These are phyloP conservation scores for Allygus modestus DNA, from an alignment of 2,888 invertebrate genomes.

Conservation along the genomic window DNA sequence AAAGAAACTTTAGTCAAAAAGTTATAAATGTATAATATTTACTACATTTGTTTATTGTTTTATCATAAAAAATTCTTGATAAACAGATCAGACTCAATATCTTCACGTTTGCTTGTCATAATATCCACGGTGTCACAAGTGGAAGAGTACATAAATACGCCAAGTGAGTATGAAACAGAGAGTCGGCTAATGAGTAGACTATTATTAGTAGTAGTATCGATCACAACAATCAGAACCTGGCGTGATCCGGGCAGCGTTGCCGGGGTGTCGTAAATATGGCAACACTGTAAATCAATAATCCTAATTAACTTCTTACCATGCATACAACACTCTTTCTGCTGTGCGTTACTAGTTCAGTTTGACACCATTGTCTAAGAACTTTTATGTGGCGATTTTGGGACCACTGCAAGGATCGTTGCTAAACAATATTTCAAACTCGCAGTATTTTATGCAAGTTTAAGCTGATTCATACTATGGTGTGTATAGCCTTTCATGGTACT, in stretches of 20 bases:
- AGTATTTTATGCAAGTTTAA: no score
- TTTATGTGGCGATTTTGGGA: background rate
- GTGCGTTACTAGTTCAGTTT: conserved; percentile 30
- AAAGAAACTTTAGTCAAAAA: no score
- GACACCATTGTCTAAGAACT: background rate
- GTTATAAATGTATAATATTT: no score
- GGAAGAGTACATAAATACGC: no score
- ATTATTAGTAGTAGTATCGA: conserved; percentile 57
- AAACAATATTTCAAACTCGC: no score
- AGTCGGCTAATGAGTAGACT: conserved; percentile 34
- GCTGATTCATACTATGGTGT: no score
- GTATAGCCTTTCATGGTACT: no score
- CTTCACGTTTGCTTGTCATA: no score
- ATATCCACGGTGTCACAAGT: no score
- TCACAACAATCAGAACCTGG: conserved; percentile 50
- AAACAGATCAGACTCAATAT: no score
- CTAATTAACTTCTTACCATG: conserved; percentile 64
- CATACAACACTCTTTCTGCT: conserved; percentile 57
- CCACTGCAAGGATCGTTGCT: background rate
- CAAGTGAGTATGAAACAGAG: background rate
- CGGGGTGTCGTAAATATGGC: conserved; percentile 59
- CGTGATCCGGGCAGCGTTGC: conserved; percentile 61
- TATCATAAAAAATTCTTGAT: no score
- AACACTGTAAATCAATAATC: conserved; percentile 63
- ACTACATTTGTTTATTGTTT: no score